Evolutionary conservation across 2,888 invertebrate species (phyloP), one percentile per base, ranked within the genome.

Genomic region (Harpagoxenus sublaevis): DNA sequence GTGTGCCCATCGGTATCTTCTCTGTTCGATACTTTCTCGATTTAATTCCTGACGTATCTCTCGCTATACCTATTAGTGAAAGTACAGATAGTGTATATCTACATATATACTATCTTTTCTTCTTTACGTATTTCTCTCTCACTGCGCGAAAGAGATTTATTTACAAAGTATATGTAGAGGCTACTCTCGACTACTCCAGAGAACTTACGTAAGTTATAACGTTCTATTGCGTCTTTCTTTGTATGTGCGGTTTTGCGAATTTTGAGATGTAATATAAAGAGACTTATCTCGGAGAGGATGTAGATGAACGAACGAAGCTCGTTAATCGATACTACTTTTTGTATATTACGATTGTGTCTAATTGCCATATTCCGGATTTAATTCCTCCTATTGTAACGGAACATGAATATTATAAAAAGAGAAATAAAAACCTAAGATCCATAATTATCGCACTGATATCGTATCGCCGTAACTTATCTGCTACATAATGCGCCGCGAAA

Each of bases 361-460:
- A 92, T 92, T 92, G 92, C 91, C 93, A 92, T 93, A 93, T 92
- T 92, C 92, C 89, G 90, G 89, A 92, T 89, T 92, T 93, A 92
- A 94, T 94, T 93, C 93, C 92, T 94, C 91, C 91, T 93, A 93
- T 91, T 94, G 93, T 94, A 94, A 93, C 89, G 93, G 89, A 93
- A 92, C 91, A 92, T 90, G 87, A 94, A 92, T 93, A 94, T 92
- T 89, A 88, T 83, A 85, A 89, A 83, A 88, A 91, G 84, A 87
- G 85, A 91, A 91, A 91, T 90, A 91, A 91, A 91, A 87, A 83
- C 45, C 78, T 85, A 90, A 83, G 81, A 90, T 85, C 87, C 66
- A 90, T 45, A 68, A 55, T 71, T 65, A 63, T 75, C 35, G 68
- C 39, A 28, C 35, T 75, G 53, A 8, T 55, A 62, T 65, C 12